Evolutionary conservation across 1,140 invertebrate genomes (phyloP).

Genomic region (Paraescarpia echinospica): DNA sequence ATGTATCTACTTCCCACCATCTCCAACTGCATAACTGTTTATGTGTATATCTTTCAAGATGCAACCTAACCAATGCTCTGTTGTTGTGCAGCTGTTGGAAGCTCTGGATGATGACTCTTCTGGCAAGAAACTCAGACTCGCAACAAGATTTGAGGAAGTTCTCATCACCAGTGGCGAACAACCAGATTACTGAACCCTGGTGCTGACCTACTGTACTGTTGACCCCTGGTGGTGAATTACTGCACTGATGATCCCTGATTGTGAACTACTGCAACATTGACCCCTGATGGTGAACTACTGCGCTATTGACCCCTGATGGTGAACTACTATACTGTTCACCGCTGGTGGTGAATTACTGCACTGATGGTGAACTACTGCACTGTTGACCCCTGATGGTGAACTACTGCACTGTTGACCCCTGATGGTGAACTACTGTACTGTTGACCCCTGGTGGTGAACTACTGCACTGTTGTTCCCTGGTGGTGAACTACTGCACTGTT

Average conservation of each 20-base stretch:
- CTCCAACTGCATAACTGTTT: background rate
- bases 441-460: background rate
- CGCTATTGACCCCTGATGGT: background rate
- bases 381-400: background rate
- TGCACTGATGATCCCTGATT: background rate
- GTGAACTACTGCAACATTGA: background rate
- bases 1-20: too few relatives aligned
- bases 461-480: background rate
- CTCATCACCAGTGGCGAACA: constrained; percentile 10
- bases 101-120: constrained; percentile 29
- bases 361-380: background rate
- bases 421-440: background rate
- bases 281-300: background rate
- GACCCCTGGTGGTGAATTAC: background rate
- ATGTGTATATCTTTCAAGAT: background rate
- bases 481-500: background rate
- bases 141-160: constrained; percentile 27
- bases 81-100: constrained; percentile 29
- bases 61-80: background rate
- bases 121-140: constrained; percentile 21
- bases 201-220: background rate
- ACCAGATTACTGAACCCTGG: constrained; percentile 5
- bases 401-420: background rate
- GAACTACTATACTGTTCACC: background rate
- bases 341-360: background rate